Conservation (phyloP, 2,113 vertebrate species). For the Elanoides forficatus region DNA sequence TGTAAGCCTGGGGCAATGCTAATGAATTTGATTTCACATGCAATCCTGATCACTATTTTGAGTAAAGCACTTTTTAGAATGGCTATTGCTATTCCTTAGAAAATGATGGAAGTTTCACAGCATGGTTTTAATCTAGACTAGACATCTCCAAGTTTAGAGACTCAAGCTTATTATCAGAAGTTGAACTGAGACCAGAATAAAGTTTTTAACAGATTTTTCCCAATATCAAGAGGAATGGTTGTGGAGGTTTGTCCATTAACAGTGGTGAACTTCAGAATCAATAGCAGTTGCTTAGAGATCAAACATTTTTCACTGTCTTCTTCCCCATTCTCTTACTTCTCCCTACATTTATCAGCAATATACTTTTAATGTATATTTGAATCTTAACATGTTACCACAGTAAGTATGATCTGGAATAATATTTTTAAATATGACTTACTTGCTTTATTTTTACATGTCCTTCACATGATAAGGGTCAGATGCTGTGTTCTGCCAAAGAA, state of each 20-base stretch:
- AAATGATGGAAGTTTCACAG: not conserved
- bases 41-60: not conserved
- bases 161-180: not conserved
- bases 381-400: not conserved
- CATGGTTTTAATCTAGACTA: not conserved
- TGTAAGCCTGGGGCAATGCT: not conserved
- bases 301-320: not conserved
- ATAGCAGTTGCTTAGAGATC: not conserved
- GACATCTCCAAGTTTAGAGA: not conserved
- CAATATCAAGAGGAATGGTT: not conserved
- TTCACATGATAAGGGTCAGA: not conserved
- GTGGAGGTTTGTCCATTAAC: not conserved
- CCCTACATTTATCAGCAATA: not conserved
- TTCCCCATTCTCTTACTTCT: not conserved
- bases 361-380: not conserved
- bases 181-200: not conserved
- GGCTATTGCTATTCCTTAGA: not conserved
- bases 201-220: not conserved
- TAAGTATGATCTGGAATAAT: not conserved
- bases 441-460: not conserved
- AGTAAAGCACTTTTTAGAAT: not conserved
- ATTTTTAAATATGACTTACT: not conserved
- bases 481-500: not conserved
- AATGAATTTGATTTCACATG: slow-evolving; percentile 13
- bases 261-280: not conserved